These are phyloP conservation scores for Anarrhichthys ocellatus DNA, from an alignment of 2,113 vertebrate genomes.

Conservation along the genomic window DNA sequence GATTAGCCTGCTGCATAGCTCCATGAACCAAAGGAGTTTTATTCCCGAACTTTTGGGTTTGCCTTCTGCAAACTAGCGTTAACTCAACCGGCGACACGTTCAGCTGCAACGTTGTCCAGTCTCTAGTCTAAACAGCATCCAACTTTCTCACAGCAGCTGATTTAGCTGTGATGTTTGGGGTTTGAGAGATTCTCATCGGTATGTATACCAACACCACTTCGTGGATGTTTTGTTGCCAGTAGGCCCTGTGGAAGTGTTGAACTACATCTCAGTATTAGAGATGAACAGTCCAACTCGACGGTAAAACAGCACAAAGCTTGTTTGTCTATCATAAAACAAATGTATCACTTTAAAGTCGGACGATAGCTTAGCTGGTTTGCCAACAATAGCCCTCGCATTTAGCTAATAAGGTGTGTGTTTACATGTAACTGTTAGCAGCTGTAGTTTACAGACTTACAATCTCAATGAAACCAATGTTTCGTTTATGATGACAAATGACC, in stretches of 20 bases:
- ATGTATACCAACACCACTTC: slow-evolving; percentile 48
- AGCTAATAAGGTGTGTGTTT: slow-evolving; percentile 11
- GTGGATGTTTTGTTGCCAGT: slow-evolving; percentile 55
- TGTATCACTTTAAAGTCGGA: neutral
- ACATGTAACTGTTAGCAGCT: neutral
- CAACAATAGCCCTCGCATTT: slow-evolving; percentile 3
- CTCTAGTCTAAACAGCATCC: slow-evolving; percentile 31
- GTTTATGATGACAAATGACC: neutral
- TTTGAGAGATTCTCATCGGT: slow-evolving; percentile 55
- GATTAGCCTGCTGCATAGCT: slow-evolving; percentile 38
- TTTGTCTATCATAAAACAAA: slow-evolving; percentile 7
- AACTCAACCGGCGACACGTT: slow-evolving; percentile 47
- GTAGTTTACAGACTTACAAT: neutral
- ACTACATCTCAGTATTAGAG: slow-evolving; percentile 43
- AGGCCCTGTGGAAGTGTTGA: slow-evolving; percentile 64
- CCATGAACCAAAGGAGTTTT: slow-evolving; percentile 20
- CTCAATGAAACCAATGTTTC: neutral
- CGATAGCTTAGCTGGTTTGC: slow-evolving; percentile 26
- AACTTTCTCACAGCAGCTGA: slow-evolving; percentile 56
- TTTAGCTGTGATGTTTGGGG: slow-evolving; percentile 40
- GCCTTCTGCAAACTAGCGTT: slow-evolving; percentile 27
- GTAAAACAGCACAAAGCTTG: slow-evolving; percentile 2
- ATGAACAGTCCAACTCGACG: slow-evolving; percentile 3
- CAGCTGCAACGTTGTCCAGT: slow-evolving; percentile 13
- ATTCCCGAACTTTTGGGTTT: slow-evolving; percentile 41